phyloP scores from a whole-genome alignment of 1,140 invertebrate species.

The Saccostrea echinata region DNA sequence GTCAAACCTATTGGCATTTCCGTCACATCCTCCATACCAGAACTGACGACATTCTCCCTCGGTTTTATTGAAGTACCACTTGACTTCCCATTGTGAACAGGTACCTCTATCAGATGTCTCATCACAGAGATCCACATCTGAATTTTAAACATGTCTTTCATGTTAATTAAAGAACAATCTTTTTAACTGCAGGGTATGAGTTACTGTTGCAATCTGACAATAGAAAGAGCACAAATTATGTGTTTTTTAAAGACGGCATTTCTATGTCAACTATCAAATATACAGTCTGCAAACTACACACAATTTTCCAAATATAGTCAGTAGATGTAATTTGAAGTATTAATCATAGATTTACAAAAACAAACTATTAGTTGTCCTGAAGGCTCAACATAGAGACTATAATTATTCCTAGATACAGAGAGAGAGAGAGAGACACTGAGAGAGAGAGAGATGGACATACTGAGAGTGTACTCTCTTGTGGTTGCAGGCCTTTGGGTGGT shows the following conservation, averaged over 20 bases:
- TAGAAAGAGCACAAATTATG: no score
- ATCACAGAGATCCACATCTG: conserved; percentile 83
- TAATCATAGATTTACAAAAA: no score
- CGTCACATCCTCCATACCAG: conserved; percentile 95
- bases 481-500: conserved; percentile 23
- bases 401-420: not conserved
- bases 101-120: conserved; percentile 89
- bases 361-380: no score
- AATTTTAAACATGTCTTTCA: not conserved
- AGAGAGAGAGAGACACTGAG: not conserved
- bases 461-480: not conserved
- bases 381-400: not conserved
- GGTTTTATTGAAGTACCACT: conserved; percentile 91
- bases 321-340: no score
- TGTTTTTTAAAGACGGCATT: no score
- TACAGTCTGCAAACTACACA: no score
- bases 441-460: not conserved
- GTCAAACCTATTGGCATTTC: conserved; percentile 88
- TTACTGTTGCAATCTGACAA: no score
- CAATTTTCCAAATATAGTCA: no score
- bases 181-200: no score
- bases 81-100: conserved; percentile 87
- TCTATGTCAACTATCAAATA: no score
- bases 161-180: no score
- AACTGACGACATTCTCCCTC: conserved; percentile 92